Conservation (phyloP, 2,888 invertebrate genomes). For the Acleris emargana region DNA sequence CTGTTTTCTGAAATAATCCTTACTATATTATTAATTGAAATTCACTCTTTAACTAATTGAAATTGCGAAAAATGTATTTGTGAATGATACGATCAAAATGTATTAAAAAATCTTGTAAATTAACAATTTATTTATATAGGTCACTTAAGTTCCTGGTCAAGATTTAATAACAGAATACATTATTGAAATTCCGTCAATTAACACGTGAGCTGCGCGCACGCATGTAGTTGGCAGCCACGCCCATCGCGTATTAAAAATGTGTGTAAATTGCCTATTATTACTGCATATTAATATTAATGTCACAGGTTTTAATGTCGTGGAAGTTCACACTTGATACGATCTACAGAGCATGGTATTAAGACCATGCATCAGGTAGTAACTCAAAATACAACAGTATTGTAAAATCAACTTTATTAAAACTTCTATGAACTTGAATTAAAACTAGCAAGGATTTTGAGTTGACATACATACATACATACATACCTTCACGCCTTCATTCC, state of each 20-base stretch:
- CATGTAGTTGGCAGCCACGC: constrained; percentile 47
- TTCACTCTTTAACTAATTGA: no score
- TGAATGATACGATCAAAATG: no score
- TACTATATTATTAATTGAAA: no score
- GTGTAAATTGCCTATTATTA: constrained; percentile 40
- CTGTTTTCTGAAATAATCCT: no score
- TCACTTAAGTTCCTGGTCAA: neutral
- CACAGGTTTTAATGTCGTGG: constrained; percentile 36
- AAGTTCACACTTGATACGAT: constrained; percentile 22
- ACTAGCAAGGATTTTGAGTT: no score
- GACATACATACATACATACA: no score
- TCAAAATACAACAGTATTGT: no score
- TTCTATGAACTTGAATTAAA: no score
- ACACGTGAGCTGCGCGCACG: constrained; percentile 44
- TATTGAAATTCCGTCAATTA: constrained; percentile 38
- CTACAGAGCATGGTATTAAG: neutral
- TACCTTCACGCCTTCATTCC: no score
- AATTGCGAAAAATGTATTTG: no score
- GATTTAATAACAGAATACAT: constrained; percentile 2
- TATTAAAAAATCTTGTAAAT: no score
- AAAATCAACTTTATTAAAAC: no score
- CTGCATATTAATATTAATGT: constrained; percentile 38
- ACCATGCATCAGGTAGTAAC: neutral
- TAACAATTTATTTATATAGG: neutral
- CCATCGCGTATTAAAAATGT: constrained; percentile 45